Evolutionary conservation across 2,888 invertebrate genomes (phyloP).

Genomic region (Philereme transversata): DNA sequence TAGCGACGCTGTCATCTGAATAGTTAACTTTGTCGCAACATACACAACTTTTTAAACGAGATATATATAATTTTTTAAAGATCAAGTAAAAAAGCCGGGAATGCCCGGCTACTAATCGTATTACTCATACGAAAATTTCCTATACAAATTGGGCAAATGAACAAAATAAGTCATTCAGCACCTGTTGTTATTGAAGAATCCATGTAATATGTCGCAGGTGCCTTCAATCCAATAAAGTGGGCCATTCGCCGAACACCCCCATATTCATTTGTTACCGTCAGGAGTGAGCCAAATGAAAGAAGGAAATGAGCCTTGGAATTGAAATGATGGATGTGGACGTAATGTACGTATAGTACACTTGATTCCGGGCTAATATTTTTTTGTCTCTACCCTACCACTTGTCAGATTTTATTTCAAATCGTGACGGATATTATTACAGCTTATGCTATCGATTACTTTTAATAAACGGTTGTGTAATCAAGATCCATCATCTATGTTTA

Average conservation of each 20-base stretch:
- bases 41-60: too few relatives aligned
- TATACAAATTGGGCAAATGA: slow-evolving; percentile 6
- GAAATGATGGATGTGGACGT: slow-evolving; percentile 9
- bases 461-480: too few relatives aligned
- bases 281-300: slow-evolving; percentile 21
- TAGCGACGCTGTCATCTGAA: too few relatives aligned
- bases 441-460: too few relatives aligned
- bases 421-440: too few relatives aligned
- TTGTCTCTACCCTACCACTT: too few relatives aligned
- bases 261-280: slow-evolving; percentile 30
- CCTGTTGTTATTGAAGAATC: slow-evolving; percentile 28
- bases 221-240: slow-evolving; percentile 29
- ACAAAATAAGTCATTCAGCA: slow-evolving; percentile 21
- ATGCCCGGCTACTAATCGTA: not conserved
- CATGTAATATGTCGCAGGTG: slow-evolving; percentile 26
- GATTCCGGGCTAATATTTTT: not conserved
- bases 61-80: too few relatives aligned
- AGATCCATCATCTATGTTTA: too few relatives aligned
- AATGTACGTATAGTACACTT: slow-evolving; percentile 1
- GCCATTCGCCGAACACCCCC: slow-evolving; percentile 12
- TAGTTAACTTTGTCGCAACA: too few relatives aligned
- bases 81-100: too few relatives aligned
- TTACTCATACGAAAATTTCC: not conserved
- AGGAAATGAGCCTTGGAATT: slow-evolving; percentile 16
- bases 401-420: too few relatives aligned